Evolutionary conservation across 2,113 vertebrate species (phyloP).

Genomic region (Sinocyclocheilus rhinocerous): DNA sequence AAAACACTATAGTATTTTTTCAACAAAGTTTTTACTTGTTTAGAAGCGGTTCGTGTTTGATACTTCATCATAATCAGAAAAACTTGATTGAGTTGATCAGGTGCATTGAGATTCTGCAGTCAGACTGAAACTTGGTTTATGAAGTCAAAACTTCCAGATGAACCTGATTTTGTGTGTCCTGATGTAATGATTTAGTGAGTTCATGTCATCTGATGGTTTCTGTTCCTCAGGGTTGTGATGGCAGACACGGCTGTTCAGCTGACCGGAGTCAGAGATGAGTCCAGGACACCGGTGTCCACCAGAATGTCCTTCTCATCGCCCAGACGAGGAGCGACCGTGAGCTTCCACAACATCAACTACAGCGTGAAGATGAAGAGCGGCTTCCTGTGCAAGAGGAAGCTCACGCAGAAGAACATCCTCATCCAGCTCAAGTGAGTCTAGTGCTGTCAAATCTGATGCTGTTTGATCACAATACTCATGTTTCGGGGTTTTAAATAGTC

Average conservation of each 20-base stretch:
- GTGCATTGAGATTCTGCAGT: neutral
- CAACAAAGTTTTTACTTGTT: neutral
- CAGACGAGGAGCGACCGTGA: constrained; percentile 64
- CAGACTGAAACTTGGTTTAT: neutral
- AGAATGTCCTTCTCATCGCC: neutral
- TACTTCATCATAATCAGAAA: neutral
- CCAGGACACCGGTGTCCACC: neutral
- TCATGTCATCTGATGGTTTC: neutral
- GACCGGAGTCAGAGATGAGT: neutral
- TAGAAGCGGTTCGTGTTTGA: no score
- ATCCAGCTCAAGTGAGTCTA: constrained; percentile 73
- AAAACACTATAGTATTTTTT: neutral
- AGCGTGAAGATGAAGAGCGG: constrained; percentile 59
- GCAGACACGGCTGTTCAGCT: neutral
- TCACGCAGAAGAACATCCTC: constrained; percentile 68
- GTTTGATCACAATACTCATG: neutral
- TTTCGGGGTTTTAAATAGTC: no score
- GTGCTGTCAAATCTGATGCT: neutral
- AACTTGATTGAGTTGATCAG: neutral
- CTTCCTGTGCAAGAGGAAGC: constrained; percentile 61
- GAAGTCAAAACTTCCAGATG: neutral
- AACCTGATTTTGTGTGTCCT: neutral
- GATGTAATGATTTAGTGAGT: neutral
- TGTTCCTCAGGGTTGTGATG: constrained; percentile 5
- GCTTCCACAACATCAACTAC: constrained; percentile 75